Conservation (phyloP, 2,888 invertebrate species). For the Trimorus sp. region DNA sequence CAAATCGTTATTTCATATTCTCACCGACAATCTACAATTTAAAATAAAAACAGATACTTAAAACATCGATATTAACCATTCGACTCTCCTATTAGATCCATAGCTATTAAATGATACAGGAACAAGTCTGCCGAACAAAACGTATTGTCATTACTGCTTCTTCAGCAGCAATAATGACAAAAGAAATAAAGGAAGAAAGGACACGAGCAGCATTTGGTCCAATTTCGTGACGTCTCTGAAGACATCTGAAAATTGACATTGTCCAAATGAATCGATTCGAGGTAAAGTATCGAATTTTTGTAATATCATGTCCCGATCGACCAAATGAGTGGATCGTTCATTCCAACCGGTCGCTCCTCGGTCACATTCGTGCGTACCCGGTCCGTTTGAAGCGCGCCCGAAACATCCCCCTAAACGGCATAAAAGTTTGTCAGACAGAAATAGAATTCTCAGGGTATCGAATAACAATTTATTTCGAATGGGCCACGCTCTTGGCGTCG, state of each 20-base stretch:
- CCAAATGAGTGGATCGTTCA: slow-evolving; percentile 54
- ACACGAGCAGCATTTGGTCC: slow-evolving; percentile 21
- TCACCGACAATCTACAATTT: too few species aligned
- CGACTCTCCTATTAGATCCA: not conserved
- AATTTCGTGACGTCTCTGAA: slow-evolving; percentile 29
- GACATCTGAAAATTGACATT: slow-evolving; percentile 53
- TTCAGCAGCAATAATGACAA: not conserved
- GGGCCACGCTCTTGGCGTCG: slow-evolving; percentile 65
- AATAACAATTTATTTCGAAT: slow-evolving; percentile 79
- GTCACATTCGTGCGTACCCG: slow-evolving; percentile 52
- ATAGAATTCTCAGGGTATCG: slow-evolving; percentile 81
- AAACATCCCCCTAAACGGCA: slow-evolving; percentile 55
- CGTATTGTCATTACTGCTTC: too few species aligned
- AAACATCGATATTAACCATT: not conserved
- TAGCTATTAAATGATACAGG: too few species aligned
- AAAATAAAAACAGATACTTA: too few species aligned
- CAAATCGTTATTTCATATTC: too few species aligned
- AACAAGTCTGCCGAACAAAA: too few species aligned
- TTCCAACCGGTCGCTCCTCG: slow-evolving; percentile 53
- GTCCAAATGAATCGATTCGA: slow-evolving; percentile 52
- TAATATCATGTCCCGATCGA: slow-evolving; percentile 54
- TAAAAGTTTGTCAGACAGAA: slow-evolving; percentile 72
- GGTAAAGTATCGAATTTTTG: slow-evolving; percentile 57
- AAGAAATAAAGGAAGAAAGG: slow-evolving; percentile 9
- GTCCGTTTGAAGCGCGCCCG: slow-evolving; percentile 56